Base-by-base conservation (phyloP, 2,113 vertebrate genomes). In the Eupsittula cactorum region DNA sequence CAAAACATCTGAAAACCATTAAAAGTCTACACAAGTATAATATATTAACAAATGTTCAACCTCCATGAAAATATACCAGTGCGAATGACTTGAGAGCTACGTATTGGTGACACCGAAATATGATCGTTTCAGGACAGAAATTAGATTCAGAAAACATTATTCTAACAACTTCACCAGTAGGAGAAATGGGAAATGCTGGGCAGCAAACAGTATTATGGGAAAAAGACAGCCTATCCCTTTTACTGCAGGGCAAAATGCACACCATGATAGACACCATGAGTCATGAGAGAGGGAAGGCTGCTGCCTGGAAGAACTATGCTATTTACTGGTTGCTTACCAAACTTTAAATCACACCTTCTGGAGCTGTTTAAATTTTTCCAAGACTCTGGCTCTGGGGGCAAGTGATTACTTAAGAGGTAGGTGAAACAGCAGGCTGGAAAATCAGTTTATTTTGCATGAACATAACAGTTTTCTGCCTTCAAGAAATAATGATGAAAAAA, bases 1-100 rank as follows among this genome's bases (percentile, higher is more conserved):
- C 83, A 65, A 89, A 97, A 87, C 55, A 91, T 85, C 57, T 84
- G 35, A 74, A 23, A 84, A 25, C 16, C 57, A 84, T 92, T 92
- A 63, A 9, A 85, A 86, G 11, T 55, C 53, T 69, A 25, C 11
- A 14, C 21, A 63, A 90, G 13, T 28, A 23, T 5, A 69, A 16
- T 27, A 35, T 37, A 81, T 63, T 65, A 76, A 60, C 23, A 85
- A 62, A 68, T 17, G 31, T 55, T 75, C 39, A 59, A 2, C 13
- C 4, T 74, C 27, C 13, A 19, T 69, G 50, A 46, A 83, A 93
- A 49, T 46, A 75, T 0, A 81, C 2, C 24, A 65, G 1, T 70
- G 42, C 28, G 24, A 86, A 41, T 13, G 13, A 71, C 84, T 92
- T 53, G 35, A 49, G 35, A 63, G 15, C 14, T 84, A 15, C 3